Evolutionary conservation across 2,888 invertebrate genomes (phyloP).

Genomic region (Drosophila seclusa): DNA sequence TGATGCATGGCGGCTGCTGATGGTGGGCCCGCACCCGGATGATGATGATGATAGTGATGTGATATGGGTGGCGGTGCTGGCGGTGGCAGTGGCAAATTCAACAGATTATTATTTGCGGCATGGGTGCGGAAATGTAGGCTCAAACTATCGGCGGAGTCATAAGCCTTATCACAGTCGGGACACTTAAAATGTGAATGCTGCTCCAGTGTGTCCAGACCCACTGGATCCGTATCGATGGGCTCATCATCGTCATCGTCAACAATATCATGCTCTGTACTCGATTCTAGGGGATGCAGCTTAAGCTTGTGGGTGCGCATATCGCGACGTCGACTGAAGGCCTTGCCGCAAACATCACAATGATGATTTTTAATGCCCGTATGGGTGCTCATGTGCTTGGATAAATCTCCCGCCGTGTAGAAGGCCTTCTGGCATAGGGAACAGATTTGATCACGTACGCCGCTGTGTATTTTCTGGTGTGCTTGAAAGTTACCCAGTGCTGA

Average conservation of each 20-base stretch:
- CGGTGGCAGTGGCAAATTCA: conserved; percentile 74
- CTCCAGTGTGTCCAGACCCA: conserved; percentile 65
- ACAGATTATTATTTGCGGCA: conserved; percentile 71
- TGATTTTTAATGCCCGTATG: conserved; percentile 87
- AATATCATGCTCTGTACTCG: conserved; percentile 72
- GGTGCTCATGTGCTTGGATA: conserved; percentile 87
- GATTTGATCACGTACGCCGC: conserved; percentile 87
- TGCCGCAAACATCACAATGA: conserved; percentile 87
- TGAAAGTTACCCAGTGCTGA: conserved; percentile 88
- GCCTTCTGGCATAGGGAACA: conserved; percentile 87
- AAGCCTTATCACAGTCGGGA: conserved; percentile 84
- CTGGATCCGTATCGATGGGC: conserved; percentile 66
- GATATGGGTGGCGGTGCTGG: conserved; percentile 64
- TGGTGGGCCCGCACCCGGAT: conserved; percentile 57
- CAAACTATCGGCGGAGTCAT: conserved; percentile 82
- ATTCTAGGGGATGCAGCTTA: conserved; percentile 81
- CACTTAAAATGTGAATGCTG: conserved; percentile 82
- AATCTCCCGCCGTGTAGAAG: conserved; percentile 87
- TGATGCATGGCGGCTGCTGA: conserved; percentile 61
- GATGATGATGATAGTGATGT: conserved; percentile 68
- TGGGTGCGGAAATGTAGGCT: conserved; percentile 84
- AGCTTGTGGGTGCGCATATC: conserved; percentile 86
- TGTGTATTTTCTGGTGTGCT: conserved; percentile 88
- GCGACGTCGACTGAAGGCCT: conserved; percentile 86
- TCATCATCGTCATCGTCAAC: conserved; percentile 75